phyloP scores from a whole-genome alignment of 2,113 vertebrate genomes.

The Crotophaga sulcirostris region DNA sequence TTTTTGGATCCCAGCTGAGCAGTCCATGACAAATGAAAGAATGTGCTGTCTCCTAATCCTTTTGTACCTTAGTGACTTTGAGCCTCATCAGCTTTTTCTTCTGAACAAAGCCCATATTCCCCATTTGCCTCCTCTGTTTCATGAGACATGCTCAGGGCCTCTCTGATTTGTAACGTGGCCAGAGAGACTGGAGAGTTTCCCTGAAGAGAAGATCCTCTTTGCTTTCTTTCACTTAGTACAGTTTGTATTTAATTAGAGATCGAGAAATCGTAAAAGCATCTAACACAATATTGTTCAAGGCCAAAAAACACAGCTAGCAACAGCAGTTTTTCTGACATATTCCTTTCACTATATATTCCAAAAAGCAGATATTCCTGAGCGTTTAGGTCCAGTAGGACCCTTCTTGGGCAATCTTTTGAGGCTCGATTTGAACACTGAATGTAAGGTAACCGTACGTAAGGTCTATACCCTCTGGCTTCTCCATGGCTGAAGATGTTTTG shows the following conservation, averaged over 20 bases:
- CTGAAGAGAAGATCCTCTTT: neutral
- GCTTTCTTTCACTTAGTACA: neutral
- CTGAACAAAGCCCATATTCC: neutral
- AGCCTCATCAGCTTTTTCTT: constrained; percentile 36
- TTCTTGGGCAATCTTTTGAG: neutral
- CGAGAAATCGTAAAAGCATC: neutral
- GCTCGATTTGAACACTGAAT: neutral
- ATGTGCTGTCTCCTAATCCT: constrained; percentile 13
- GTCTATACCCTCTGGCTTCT: neutral
- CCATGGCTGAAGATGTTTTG: neutral
- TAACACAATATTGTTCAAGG: neutral
- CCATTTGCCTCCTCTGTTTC: constrained; percentile 15
- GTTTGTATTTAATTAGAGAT: neutral
- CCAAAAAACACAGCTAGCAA: neutral
- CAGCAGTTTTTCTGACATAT: neutral
- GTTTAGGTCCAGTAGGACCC: neutral
- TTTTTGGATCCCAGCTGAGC: neutral
- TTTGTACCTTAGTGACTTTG: constrained; percentile 1
- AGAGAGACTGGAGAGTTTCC: neutral
- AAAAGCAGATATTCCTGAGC: neutral
- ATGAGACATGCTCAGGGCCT: neutral
- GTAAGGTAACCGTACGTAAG: neutral
- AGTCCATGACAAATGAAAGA: constrained; percentile 11
- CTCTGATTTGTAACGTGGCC: neutral
- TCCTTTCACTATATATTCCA: neutral